A percentile compares a stretch with the other conserved stretches of the same genome.
These are phyloP conservation scores for Stenoptilia bipunctidactyla DNA, from an alignment of 2,888 invertebrate species.

Conservation along the genomic window DNA sequence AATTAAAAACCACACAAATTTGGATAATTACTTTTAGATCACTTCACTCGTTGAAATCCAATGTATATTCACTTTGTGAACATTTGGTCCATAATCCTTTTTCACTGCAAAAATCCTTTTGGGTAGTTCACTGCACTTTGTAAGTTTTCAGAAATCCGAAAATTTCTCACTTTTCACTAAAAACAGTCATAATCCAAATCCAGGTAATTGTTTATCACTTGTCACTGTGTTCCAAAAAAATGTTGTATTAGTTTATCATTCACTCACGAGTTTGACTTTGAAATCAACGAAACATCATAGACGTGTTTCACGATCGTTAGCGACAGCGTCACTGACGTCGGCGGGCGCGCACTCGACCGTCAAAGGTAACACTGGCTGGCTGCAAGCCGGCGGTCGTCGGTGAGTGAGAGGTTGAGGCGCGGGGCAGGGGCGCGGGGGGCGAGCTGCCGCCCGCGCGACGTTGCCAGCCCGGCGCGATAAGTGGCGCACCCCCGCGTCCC, in stretches of 20 bases:
- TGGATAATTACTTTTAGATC: background rate
- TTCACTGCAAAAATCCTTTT: conserved; percentile 46
- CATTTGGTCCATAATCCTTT: conserved; percentile 34
- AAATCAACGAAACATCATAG: conserved; percentile 66
- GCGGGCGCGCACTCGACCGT: conserved; percentile 66
- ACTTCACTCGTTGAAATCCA: background rate
- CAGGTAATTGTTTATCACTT: conserved; percentile 58
- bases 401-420: conserved; percentile 73
- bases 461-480: conserved; percentile 69
- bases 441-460: conserved; percentile 66
- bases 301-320: conserved; percentile 68
- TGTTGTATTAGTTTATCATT: conserved; percentile 67
- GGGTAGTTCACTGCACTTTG: conserved; percentile 56
- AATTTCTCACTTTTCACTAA: conserved; percentile 52
- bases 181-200: conserved; percentile 56
- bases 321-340: conserved; percentile 66
- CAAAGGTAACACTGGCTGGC: conserved; percentile 75
- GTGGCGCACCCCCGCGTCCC: conserved; percentile 69
- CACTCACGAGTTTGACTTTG: conserved; percentile 64
- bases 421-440: too few relatives aligned
- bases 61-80: background rate
- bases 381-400: conserved; percentile 66
- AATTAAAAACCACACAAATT: background rate
- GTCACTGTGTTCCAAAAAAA: conserved; percentile 79
- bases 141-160: conserved; percentile 35